Evolutionary conservation across 2,888 invertebrate species (phyloP).

Genomic region (Cabera pusaria): DNA sequence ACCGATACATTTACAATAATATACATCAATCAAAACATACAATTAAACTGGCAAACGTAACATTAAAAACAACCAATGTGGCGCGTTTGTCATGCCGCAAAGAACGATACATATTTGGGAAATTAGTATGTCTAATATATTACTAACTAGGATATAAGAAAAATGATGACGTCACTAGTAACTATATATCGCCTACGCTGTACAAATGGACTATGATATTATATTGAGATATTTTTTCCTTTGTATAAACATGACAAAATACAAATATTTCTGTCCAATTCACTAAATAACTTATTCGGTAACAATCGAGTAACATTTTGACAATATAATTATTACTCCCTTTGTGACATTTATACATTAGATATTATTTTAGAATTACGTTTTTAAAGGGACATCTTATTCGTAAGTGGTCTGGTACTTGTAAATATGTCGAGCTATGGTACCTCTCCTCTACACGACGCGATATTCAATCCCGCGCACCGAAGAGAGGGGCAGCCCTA

Average conservation of each 20-base stretch:
- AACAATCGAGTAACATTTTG: constrained; percentile 76
- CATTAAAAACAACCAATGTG: constrained; percentile 48
- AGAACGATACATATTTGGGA: constrained; percentile 63
- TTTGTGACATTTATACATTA: constrained; percentile 69
- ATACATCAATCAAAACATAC: constrained; percentile 41
- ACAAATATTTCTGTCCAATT: constrained; percentile 75
- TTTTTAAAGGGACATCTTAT: constrained; percentile 54
- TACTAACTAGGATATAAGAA: constrained; percentile 75
- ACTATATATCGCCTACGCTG: constrained; percentile 75
- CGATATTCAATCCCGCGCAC: constrained; percentile 16
- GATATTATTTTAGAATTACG: constrained; percentile 44
- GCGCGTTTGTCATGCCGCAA: constrained; percentile 70
- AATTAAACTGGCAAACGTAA: constrained; percentile 51
- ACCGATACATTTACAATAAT: constrained; percentile 48
- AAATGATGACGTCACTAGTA: constrained; percentile 65
- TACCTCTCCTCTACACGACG: too few relatives aligned
- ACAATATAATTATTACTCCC: constrained; percentile 70
- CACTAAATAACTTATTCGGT: constrained; percentile 75
- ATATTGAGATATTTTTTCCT: constrained; percentile 75
- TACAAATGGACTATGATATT: constrained; percentile 81
- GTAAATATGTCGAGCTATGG: constrained; percentile 46
- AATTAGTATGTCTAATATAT: constrained; percentile 74
- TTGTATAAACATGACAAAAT: constrained; percentile 82
- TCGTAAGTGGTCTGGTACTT: constrained; percentile 58
- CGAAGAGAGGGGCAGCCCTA: constrained; percentile 40